Evolutionary conservation across 2,888 invertebrate species (phyloP).

Genomic region (Apamea epomidion): DNA sequence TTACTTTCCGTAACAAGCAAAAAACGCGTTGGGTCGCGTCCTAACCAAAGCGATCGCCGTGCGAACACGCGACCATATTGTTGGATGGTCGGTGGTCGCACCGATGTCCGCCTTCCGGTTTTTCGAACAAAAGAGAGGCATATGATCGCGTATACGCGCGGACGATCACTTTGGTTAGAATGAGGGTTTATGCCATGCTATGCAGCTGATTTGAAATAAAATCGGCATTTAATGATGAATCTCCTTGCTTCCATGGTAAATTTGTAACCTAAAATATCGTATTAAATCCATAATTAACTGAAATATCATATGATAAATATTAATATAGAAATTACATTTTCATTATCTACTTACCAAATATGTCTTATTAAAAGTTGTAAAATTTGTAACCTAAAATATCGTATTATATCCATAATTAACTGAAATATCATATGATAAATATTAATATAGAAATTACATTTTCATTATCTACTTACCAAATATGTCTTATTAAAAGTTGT

Average conservation of each 20-base stretch:
- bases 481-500: background rate
- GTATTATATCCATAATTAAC: background rate
- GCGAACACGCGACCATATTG: no score
- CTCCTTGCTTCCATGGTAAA: background rate
- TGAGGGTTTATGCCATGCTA: no score
- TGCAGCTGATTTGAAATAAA: background rate
- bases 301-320: background rate
- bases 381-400: background rate
- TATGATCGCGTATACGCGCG: no score
- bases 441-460: background rate
- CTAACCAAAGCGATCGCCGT: no score
- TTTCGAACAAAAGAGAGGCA: no score
- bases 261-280: background rate
- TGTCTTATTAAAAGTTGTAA: background rate
- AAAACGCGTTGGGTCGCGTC: background rate
- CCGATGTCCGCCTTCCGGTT: no score
- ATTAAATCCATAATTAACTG: background rate
- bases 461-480: background rate
- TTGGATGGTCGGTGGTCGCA: no score
- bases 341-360: background rate
- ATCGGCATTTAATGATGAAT: background rate
- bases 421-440: background rate
- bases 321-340: background rate
- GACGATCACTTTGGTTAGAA: no score
- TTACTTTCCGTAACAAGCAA: background rate